Evolutionary conservation across 2,797 vertebrate species (phyloP).

Genomic region (Parauchenoglanis punctatus): DNA sequence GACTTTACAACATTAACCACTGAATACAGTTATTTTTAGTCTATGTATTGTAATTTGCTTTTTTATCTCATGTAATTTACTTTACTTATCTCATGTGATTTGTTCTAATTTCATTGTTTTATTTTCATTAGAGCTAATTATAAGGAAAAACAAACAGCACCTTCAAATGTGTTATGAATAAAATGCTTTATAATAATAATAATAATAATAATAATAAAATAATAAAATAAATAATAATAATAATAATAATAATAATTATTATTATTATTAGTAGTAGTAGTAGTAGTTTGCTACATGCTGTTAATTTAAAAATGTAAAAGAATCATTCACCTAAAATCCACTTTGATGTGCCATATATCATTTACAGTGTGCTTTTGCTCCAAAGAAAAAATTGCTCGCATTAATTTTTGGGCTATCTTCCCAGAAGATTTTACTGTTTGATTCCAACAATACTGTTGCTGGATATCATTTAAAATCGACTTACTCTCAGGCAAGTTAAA

Average conservation of each 20-base stretch:
- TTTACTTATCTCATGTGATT: background rate
- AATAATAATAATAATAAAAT: too few relatives aligned
- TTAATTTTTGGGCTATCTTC: background rate
- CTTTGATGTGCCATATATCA: background rate
- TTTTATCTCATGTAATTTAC: background rate
- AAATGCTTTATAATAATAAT: background rate
- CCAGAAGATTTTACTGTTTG: conserved; percentile 17
- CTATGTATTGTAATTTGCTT: background rate
- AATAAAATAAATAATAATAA: background rate
- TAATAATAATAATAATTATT: background rate
- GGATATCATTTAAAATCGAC: conserved; percentile 14
- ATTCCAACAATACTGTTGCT: background rate
- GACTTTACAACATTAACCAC: background rate
- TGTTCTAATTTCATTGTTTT: background rate
- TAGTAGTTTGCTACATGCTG: background rate
- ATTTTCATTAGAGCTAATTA: background rate
- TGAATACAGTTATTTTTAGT: background rate
- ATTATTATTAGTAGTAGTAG: background rate
- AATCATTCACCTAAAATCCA: background rate
- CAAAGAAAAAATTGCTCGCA: background rate
- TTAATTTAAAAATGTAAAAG: background rate
- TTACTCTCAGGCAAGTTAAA: conserved; percentile 9
- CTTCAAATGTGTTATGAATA: background rate
- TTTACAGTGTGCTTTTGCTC: conserved; percentile 3
- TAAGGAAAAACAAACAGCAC: background rate